A percentile compares a stretch with the other conserved stretches of the same genome.
Evolutionary conservation across 1,140 invertebrate genomes (phyloP).

Genomic region (Drosophila ficusphila): DNA sequence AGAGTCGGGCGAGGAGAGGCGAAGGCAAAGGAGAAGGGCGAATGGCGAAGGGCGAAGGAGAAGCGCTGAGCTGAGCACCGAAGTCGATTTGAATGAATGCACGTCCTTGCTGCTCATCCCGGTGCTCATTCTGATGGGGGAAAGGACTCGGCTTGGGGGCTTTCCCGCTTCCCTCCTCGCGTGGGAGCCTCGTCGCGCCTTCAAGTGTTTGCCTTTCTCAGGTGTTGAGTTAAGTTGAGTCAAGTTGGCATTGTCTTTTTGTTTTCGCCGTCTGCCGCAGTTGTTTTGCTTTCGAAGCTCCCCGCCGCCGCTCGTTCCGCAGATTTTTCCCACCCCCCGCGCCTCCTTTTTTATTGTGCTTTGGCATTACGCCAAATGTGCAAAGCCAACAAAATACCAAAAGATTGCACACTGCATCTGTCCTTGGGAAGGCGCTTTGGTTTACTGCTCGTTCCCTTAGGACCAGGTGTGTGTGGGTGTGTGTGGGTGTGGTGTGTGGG

Average conservation of each 20-base stretch:
- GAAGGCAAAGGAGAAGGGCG: no score
- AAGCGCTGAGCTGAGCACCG: not conserved
- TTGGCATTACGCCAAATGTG: conserved; percentile 81
- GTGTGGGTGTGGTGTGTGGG: not conserved
- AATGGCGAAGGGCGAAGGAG: no score
- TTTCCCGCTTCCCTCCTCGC: not conserved
- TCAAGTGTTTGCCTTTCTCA: conserved; percentile 78
- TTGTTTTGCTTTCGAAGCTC: conserved; percentile 56
- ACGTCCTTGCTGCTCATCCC: conserved; percentile 51
- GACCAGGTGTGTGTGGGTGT: not conserved
- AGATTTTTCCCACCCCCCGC: not conserved
- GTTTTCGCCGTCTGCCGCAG: conserved; percentile 46
- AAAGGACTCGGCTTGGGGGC: not conserved
- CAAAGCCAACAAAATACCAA: conserved; percentile 83
- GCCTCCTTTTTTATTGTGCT: conserved; percentile 35
- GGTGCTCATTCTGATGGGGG: conserved; percentile 2
- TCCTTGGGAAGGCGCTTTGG: conserved; percentile 64
- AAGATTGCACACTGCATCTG: conserved; percentile 82
- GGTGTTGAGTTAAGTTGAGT: conserved; percentile 66
- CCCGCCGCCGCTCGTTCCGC: not conserved
- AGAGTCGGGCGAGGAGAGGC: conserved; percentile 1
- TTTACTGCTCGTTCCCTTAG: conserved; percentile 45
- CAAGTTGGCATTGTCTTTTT: conserved; percentile 75
- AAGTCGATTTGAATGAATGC: conserved; percentile 77
- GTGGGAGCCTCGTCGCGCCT: conserved; percentile 31